phyloP scores from a whole-genome alignment of 1,140 invertebrate genomes.

The Lordiphosa mommai region DNA sequence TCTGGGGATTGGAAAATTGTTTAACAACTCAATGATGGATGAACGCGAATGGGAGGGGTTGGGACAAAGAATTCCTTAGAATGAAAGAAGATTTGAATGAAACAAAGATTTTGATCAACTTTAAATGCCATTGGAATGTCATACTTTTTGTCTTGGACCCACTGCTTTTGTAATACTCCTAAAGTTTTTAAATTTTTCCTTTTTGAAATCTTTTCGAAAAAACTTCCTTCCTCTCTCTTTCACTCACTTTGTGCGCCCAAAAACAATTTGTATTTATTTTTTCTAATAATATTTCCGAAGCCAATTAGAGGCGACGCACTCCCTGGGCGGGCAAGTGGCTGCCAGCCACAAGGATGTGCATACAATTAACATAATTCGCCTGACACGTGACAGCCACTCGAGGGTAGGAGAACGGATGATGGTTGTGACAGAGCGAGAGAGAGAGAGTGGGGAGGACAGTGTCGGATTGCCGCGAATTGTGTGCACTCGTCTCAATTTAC shows the following conservation, averaged over 20 bases:
- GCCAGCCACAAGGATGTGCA: conserved; percentile 26
- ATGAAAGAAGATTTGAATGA: too few relatives aligned
- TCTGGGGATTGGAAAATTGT: conserved; percentile 29
- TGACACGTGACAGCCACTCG: conserved; percentile 68
- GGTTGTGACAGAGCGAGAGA: background rate
- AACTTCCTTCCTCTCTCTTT: background rate
- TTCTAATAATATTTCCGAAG: conserved; percentile 67
- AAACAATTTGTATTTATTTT: conserved; percentile 45
- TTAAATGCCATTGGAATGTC: too few relatives aligned
- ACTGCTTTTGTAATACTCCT: too few relatives aligned
- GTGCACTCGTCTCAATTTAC: conserved; percentile 70
- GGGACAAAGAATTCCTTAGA: too few relatives aligned
- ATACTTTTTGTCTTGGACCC: too few relatives aligned
- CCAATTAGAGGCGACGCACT: conserved; percentile 63
- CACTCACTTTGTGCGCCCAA: background rate
- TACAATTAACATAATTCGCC: conserved; percentile 79
- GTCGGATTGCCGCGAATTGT: conserved; percentile 56
- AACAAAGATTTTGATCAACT: too few relatives aligned
- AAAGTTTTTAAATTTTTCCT: too few relatives aligned
- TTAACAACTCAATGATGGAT: conserved; percentile 43
- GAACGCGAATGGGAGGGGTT: background rate
- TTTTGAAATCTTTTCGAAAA: background rate
- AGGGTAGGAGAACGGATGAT: background rate
- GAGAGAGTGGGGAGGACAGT: conserved; percentile 11
- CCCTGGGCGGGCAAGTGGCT: background rate